Percentiles rank a stretch among this genome's conserved stretches.
phyloP scores from a whole-genome alignment of 2,113 vertebrate species.

The Nesospiza acunhae region DNA sequence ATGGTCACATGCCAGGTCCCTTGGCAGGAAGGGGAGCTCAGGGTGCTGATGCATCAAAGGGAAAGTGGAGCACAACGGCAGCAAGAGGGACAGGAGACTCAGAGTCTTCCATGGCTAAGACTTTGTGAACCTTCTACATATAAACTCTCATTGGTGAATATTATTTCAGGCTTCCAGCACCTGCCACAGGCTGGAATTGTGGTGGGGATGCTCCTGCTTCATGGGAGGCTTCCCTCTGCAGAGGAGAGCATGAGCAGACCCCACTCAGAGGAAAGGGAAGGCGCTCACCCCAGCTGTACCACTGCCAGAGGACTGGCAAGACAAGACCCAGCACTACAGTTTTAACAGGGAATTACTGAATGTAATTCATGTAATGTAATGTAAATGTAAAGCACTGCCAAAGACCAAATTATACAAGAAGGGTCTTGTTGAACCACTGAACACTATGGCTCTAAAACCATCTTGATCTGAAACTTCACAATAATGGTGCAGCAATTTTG shows the following conservation, averaged over 20 bases:
- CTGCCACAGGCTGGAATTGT: not conserved
- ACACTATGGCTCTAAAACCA: too few species aligned
- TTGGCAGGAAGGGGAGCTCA: not conserved
- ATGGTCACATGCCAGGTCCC: accelerated
- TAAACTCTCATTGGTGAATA: not conserved
- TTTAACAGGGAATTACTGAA: not conserved
- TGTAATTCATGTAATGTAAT: too few species aligned
- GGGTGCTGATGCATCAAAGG: not conserved
- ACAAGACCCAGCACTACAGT: not conserved
- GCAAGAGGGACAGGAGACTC: not conserved
- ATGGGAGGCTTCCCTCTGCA: not conserved
- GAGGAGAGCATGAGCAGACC: not conserved
- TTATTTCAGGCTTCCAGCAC: not conserved
- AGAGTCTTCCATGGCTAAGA: not conserved
- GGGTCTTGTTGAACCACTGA: not conserved
- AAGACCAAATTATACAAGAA: not conserved
- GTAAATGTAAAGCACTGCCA: not conserved
- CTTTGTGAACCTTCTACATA: not conserved
- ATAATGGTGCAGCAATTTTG: not conserved
- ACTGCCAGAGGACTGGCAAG: not conserved
- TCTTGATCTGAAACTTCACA: not conserved
- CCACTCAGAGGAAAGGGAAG: not conserved
- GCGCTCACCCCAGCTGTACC: not conserved
- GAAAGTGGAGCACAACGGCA: not conserved
- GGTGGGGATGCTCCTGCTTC: not conserved